Evolutionary conservation across 2,797 vertebrate genomes (phyloP).

Genomic region (Rallus crepitans): DNA sequence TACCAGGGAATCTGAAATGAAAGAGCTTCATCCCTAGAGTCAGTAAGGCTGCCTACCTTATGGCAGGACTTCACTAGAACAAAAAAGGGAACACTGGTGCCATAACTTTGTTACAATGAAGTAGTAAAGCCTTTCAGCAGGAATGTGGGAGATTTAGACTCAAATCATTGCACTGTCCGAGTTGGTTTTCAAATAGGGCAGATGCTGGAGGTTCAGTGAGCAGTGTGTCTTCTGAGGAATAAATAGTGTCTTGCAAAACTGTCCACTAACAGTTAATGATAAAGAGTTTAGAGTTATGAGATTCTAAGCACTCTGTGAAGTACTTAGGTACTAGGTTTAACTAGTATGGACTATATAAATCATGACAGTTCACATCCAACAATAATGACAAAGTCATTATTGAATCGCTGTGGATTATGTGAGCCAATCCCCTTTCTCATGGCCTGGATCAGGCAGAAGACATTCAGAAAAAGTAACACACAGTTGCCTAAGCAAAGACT

Average conservation of each 20-base stretch:
- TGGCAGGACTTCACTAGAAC: background rate
- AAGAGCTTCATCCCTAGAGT: background rate
- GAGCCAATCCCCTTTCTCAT: background rate
- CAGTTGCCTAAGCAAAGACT: background rate
- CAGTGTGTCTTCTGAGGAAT: background rate
- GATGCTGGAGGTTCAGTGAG: background rate
- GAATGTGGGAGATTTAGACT: background rate
- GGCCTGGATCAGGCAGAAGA: background rate
- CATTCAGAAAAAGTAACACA: background rate
- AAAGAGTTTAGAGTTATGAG: background rate
- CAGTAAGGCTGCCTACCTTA: background rate
- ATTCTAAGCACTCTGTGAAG: background rate
- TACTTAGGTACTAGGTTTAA: background rate
- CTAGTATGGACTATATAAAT: background rate
- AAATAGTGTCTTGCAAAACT: background rate
- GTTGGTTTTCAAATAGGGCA: background rate
- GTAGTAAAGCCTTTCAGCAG: background rate
- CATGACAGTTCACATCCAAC: background rate
- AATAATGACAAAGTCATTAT: background rate
- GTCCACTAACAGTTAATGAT: no score
- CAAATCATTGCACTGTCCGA: background rate
- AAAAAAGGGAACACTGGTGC: background rate
- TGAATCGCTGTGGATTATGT: background rate
- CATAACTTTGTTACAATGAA: rapidly evolving
- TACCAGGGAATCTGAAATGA: background rate